Base-by-base conservation (phyloP, 2,888 invertebrate species). In the Alcis repandata region DNA sequence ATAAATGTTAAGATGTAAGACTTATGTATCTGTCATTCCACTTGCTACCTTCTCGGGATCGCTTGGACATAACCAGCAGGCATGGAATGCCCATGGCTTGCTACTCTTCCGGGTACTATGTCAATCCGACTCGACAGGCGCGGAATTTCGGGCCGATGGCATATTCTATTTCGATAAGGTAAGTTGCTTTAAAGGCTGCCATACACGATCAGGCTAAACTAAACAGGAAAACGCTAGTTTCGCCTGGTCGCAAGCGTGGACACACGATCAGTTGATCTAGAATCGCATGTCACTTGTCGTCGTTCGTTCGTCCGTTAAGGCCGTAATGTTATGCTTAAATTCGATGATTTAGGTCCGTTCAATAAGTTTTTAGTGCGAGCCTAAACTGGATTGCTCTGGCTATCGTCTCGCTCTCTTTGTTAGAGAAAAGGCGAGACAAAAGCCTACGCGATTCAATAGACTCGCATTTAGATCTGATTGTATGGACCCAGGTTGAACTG, bases 1-100 rank as follows among this genome's bases (percentile, higher is more conserved):
- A 13, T 13, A 46, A 68, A 75, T 71, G 61, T 66, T 49, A 43
- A 11, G 11, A 17, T 17, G 33, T 76, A 67, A 45, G 63, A 73
- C 68, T 69, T 22, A 40, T 57, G 57, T 57, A 51, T 57, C 36
- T 63, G 58, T 63, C 52, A 63, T 58, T 63, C 46, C 56, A 58
- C 48, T 60, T 45, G 56, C 60, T 54, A 22, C 11, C 41, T 45
- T 51, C 46, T 46, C 52, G 43, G 52, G 45, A 56, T 36, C 38
- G 17, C 7, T 38, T 49, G 27, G 45, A 54, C 45, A 22, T 46
- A 46, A 46, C n/a, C 27, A 27, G 36, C 63, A 62, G 62, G 56
- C 22, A 38, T 2, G 58, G 40, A 10, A n/a, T 54, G 52, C 58
- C 63, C 40, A 53, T 63, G 63, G 52, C 58, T 63, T 52, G 46